Evolutionary conservation across 1,140 invertebrate species (phyloP), one percentile per base, ranked within the genome.

Genomic region (Aricia agestis): DNA sequence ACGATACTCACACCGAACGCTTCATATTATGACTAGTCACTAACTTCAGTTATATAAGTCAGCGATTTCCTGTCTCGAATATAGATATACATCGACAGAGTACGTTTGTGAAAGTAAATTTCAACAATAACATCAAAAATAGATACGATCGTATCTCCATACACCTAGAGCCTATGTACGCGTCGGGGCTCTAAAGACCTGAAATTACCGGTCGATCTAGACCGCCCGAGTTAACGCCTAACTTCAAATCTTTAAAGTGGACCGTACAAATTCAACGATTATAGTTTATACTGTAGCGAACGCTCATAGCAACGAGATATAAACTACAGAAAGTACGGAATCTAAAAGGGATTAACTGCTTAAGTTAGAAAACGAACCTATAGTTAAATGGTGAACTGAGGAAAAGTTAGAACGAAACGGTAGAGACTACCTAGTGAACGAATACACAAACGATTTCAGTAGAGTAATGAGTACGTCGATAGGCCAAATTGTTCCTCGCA

Each of bases 401-500:
- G 45, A 52, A 10, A 52, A 52, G 11, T 52, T 15, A 52, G 10
- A 36, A 6, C 36, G 36, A 52, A 52, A 15, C 1, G 45, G 11
- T 52, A 52, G 45, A 6, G 58, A n/a, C 18, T 11, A 63, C 19
- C 59, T 63, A 19, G 59, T 25, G 59, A 19, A 68, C 42, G n/a
- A 63, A 41, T 10, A 41, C 32, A 31, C 32, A 69, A 18, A 59
- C 17, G 18, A 63, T 18, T 31, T 69, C 19, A 57, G 45, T 59
- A 59, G 17, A 69, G 57, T 73, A 69, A 69, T 72, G 18, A 68
- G 68, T 71, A 71, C 66, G 45, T 67, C 36, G 69, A 75, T 90
- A 90, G 88, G 86, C 88, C 88, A 84, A 63, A 85, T 76, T 80
- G 82, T 86, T 84, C 85, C 83, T 84, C 85, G 58, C 72, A 83